A percentile compares a stretch with the other conserved stretches of the same genome.
phyloP scores from a whole-genome alignment of 2,113 vertebrate species.

The Melanocharis versteri region DNA sequence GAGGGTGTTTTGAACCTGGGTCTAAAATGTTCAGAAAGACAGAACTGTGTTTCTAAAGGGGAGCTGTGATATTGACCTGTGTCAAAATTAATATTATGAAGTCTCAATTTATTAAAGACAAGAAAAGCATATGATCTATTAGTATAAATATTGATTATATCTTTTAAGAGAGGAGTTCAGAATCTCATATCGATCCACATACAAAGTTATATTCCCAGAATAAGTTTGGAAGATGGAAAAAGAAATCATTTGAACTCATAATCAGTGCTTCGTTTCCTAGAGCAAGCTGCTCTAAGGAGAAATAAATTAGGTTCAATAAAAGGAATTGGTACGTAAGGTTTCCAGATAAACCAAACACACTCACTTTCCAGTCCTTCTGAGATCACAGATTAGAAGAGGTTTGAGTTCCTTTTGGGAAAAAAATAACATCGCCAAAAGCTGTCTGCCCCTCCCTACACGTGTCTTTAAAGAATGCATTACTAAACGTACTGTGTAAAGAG shows the following conservation, averaged over 20 bases:
- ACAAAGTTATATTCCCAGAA: neutral
- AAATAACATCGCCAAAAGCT: neutral
- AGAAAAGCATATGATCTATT: neutral
- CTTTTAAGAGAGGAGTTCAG: neutral
- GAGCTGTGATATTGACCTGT: neutral
- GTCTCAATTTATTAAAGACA: neutral
- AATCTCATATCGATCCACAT: neutral
- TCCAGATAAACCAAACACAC: neutral
- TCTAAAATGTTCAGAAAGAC: neutral
- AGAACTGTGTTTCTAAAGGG: neutral
- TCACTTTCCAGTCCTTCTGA: neutral
- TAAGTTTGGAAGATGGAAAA: neutral
- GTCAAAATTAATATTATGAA: neutral
- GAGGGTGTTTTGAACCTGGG: neutral
- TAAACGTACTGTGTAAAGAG: neutral
- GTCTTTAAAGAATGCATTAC: conserved; percentile 43
- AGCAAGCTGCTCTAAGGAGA: neutral
- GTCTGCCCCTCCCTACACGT: neutral
- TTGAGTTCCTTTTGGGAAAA: neutral
- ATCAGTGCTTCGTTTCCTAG: neutral
- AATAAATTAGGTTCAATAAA: neutral
- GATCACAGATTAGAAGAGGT: neutral
- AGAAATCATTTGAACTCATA: neutral
- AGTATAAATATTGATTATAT: neutral
- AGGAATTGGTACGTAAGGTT: neutral